Evolutionary conservation across 2,113 vertebrate species (phyloP).

Genomic region (Mus musculus): DNA sequence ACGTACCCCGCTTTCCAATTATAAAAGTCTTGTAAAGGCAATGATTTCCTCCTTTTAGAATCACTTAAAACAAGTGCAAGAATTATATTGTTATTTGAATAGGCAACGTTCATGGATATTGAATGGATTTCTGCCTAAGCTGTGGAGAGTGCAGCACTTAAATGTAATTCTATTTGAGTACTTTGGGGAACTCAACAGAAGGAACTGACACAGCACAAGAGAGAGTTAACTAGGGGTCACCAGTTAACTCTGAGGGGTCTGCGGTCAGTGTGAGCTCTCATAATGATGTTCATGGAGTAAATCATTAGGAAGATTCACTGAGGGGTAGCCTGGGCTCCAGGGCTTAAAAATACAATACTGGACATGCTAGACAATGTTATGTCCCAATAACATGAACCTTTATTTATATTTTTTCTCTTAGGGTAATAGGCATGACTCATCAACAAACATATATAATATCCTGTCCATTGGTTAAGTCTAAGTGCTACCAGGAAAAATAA

Average conservation of each 20-base stretch:
- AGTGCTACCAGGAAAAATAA: not conserved
- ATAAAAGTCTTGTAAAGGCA: constrained; percentile 77
- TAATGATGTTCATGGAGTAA: not conserved
- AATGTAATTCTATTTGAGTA: constrained; percentile 32
- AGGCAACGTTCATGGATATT: constrained; percentile 44
- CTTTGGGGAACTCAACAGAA: constrained; percentile 35
- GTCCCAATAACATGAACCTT: not conserved
- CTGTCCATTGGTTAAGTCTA: not conserved
- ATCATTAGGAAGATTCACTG: not conserved
- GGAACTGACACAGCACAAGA: not conserved
- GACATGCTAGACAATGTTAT: not conserved
- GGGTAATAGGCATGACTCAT: not conserved
- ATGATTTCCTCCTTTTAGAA: constrained; percentile 72
- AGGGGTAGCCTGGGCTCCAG: not conserved
- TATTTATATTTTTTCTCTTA: not conserved
- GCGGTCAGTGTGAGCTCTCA: not conserved
- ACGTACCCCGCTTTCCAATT: constrained; percentile 77
- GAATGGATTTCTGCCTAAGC: constrained; percentile 59
- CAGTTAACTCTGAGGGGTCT: not conserved
- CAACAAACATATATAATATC: not conserved
- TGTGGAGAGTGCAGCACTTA: constrained; percentile 5
- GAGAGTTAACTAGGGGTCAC: not conserved
- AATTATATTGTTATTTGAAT: constrained; percentile 74
- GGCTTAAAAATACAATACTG: not conserved
- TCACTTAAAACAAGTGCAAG: constrained; percentile 64